phyloP scores from a whole-genome alignment of 2,797 vertebrate genomes.

The Bufotes viridis region DNA sequence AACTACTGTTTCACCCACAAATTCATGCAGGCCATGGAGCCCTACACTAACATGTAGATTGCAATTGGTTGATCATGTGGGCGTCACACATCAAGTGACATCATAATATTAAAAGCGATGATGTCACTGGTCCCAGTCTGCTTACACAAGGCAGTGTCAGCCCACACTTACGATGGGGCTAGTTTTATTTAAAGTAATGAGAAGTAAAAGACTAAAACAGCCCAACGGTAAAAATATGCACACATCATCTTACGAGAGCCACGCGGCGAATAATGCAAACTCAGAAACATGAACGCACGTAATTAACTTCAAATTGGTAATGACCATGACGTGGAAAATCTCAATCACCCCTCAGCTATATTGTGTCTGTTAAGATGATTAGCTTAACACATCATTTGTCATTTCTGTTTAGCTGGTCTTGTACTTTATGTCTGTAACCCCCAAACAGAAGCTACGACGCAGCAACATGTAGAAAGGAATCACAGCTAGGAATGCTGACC shows the following conservation, averaged over 20 bases:
- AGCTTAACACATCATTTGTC: constrained; percentile 51
- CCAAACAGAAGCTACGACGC: not conserved
- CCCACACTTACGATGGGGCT: not conserved
- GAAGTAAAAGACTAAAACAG: not conserved
- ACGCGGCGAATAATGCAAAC: constrained; percentile 27
- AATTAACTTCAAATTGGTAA: constrained; percentile 64
- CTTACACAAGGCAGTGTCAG: too few species aligned
- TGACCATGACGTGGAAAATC: constrained; percentile 57
- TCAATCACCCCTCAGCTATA: constrained; percentile 59
- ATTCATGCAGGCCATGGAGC: too few species aligned
- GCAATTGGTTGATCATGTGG: too few species aligned
- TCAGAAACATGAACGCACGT: constrained; percentile 59
- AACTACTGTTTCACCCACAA: too few species aligned
- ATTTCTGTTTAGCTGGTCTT: constrained; percentile 9
- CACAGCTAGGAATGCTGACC: not conserved
- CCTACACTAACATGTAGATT: too few species aligned
- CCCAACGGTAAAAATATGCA: not conserved
- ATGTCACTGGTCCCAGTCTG: not conserved
- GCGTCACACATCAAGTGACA: not conserved
- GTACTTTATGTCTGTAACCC: not conserved
- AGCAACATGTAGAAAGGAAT: not conserved
- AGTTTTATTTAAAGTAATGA: not conserved
- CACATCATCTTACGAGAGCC: not conserved
- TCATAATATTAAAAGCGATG: not conserved
- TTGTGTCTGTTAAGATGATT: constrained; percentile 57